Evolutionary conservation across 2,113 vertebrate species (phyloP), one percentile per base, ranked within the genome.

Genomic region (Phylloscopus trochiloides): DNA sequence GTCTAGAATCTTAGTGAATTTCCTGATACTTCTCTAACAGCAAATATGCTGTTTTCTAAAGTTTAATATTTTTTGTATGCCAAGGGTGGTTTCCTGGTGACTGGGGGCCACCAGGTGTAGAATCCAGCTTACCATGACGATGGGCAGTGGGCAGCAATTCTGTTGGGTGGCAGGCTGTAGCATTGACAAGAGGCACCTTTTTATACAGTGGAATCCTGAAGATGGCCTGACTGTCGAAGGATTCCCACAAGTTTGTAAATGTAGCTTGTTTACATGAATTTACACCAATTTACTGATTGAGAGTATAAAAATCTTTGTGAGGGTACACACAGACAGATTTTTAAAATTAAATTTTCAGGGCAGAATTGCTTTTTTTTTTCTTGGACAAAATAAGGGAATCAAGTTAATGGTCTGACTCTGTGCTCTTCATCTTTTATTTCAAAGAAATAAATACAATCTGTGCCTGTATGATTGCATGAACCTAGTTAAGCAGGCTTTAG

Each of bases 111-210:
- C 47, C 19, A 72, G 32, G 20, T 52, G 10, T 40, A 50, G 62
- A 72, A 86, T 24, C 14, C 32, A 40, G 7, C 13, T 90, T 71
- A 47, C 34, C 12, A 5, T 38, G 38, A 14, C 2, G 1, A 6
- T 19, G 42, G 12, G 5, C 19, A 16, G 45, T 40, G 13, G 16
- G 25, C 40, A 92, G 50, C 7, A 75, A 7, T 67, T 94, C 70
- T 68, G 26, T 31, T 17, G 16, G 43, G 18, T 55, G 0, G 0
- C 62, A 92, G 25, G 24, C 25, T 26, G 19, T 32, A 58, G 14
- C 15, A 29, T 5, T 42, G 55, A 43, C 28, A 10, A n/a, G 57
- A 72, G 24, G 1, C 14, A 28, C 3, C 6, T 38, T 57, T 34
- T 21, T 82, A 38, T 28, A 18, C 32, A 67, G 32, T n/a, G 14